Evolutionary conservation across 2,888 invertebrate genomes (phyloP).

Genomic region (Sympetrum striolatum): DNA sequence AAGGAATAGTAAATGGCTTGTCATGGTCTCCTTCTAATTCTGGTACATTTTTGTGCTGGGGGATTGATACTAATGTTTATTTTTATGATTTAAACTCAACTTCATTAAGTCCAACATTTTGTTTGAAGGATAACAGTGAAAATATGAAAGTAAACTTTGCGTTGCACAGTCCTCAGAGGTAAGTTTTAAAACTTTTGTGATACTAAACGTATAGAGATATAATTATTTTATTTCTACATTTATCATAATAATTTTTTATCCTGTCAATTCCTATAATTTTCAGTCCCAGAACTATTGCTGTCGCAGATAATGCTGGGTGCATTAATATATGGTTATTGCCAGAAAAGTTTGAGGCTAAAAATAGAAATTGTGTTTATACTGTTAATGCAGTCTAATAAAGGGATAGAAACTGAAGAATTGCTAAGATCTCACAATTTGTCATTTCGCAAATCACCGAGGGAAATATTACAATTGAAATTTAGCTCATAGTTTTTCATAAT

Average conservation of each 20-base stretch:
- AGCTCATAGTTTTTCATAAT: too few species aligned
- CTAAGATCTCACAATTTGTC: too few species aligned
- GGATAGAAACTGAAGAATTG: too few species aligned
- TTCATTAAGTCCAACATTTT: neutral
- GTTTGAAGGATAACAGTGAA: neutral
- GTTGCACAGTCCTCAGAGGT: neutral
- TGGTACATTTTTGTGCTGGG: conserved; percentile 12
- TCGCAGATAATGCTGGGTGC: conserved; percentile 2
- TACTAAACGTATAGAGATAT: neutral
- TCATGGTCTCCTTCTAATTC: conserved; percentile 2
- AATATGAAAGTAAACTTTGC: conserved; percentile 1
- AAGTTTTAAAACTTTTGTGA: neutral
- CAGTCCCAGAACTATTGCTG: neutral
- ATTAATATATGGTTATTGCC: conserved; percentile 1
- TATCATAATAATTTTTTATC: neutral
- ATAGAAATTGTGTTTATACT: neutral
- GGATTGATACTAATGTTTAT: neutral
- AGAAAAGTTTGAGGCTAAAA: neutral
- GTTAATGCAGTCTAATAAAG: neutral
- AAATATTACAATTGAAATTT: too few species aligned
- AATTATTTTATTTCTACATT: neutral
- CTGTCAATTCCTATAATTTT: neutral
- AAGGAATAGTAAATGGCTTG: conserved; percentile 1
- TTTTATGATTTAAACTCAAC: neutral
- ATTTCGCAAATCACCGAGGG: too few species aligned